These are phyloP conservation scores for Ametastegia equiseti DNA, from an alignment of 2,888 invertebrate species.

Conservation along the genomic window DNA sequence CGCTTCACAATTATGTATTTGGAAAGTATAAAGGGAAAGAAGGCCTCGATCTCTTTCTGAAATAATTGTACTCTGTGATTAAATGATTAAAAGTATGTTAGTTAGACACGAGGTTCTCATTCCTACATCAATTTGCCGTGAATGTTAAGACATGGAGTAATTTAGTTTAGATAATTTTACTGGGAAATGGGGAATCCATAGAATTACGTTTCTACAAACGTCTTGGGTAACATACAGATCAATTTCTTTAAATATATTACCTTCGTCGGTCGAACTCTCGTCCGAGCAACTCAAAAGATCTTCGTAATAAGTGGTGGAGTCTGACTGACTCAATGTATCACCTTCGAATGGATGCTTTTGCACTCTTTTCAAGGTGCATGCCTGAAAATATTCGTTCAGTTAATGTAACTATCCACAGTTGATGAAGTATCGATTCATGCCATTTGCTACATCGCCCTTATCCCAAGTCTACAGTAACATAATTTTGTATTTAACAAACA, in stretches of 20 bases:
- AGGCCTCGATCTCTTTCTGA: constrained; percentile 6
- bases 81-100: constrained; percentile 14
- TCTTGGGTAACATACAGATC: constrained; percentile 34
- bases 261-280: constrained; percentile 93
- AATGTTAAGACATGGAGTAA: not conserved
- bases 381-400: constrained; percentile 72
- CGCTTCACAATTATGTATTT: constrained; percentile 10
- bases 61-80: constrained; percentile 27
- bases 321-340: constrained; percentile 91
- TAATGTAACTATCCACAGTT: not conserved
- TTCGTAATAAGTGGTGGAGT: constrained; percentile 97
- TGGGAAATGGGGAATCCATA: constrained; percentile 21
- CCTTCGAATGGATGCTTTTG: constrained; percentile 91
- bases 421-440: not conserved
- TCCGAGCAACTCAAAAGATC: constrained; percentile 95
- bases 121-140: not conserved
- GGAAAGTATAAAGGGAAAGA: not conserved
- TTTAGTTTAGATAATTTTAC: not conserved
- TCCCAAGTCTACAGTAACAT: not conserved
- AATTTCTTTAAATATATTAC: constrained; percentile 78
- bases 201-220: not conserved
- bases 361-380: constrained; percentile 89
- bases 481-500: no score
- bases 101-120: not conserved
- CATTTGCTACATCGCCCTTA: not conserved